phyloP scores from a whole-genome alignment of 2,113 vertebrate genomes.

The Heterotis niloticus region DNA sequence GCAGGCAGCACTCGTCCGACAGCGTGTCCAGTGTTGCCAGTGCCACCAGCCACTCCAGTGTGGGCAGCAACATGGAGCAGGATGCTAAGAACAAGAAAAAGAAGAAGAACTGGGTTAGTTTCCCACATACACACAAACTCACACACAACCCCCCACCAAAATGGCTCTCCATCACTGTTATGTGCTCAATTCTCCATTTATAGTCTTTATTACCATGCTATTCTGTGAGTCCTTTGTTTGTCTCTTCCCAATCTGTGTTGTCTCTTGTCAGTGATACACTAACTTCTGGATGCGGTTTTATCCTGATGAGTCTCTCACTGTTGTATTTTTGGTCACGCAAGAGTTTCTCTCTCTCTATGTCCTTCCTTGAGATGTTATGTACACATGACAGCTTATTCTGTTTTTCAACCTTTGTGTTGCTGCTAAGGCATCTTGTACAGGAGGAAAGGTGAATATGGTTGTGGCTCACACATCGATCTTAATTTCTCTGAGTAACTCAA shows the following conservation, averaged over 20 bases:
- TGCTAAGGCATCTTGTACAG: constrained; percentile 60
- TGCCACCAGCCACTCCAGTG: constrained; percentile 92
- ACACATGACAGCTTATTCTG: constrained; percentile 24
- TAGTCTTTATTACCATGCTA: background rate
- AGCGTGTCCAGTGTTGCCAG: constrained; percentile 96
- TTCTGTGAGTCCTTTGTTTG: background rate
- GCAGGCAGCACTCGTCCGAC: constrained; percentile 92
- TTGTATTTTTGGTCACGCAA: background rate
- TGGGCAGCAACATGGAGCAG: constrained; percentile 89
- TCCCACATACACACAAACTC: background rate
- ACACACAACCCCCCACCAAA: too few relatives aligned
- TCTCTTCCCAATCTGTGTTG: background rate
- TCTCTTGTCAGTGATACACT: background rate
- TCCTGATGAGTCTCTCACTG: background rate
- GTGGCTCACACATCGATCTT: background rate
- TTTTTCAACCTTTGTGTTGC: constrained; percentile 33
- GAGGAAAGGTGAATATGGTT: constrained; percentile 65
- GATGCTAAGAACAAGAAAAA: constrained; percentile 93
- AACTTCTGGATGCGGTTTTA: background rate
- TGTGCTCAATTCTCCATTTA: background rate
- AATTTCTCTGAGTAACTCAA: background rate
- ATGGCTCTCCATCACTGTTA: too few relatives aligned
- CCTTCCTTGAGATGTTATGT: background rate
- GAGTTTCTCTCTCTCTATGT: background rate
- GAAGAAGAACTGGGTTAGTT: constrained; percentile 95